These are phyloP conservation scores for Acipenser oxyrinchus DNA, from an alignment of 2,797 vertebrate genomes.

Conservation along the genomic window DNA sequence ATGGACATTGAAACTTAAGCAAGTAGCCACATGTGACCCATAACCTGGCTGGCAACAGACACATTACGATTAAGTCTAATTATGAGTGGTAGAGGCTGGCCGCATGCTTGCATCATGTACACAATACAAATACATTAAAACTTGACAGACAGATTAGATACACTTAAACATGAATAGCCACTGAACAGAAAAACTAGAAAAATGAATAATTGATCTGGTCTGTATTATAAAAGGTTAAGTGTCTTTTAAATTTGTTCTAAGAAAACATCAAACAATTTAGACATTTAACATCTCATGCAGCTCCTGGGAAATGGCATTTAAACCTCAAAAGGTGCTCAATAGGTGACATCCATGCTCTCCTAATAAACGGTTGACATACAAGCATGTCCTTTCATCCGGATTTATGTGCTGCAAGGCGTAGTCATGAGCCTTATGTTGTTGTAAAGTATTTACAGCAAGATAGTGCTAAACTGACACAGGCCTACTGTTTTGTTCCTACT, in stretches of 20 bases:
- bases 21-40: too few relatives aligned
- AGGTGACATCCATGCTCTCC: slow-evolving; percentile 2
- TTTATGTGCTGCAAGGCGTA: neutral
- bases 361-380: neutral
- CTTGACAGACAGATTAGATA: slow-evolving; percentile 11
- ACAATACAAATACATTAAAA: too few relatives aligned
- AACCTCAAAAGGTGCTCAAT: slow-evolving; percentile 10
- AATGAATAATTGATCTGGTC: slow-evolving; percentile 27
- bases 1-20: too few relatives aligned
- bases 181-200: slow-evolving; percentile 13
- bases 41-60: too few relatives aligned
- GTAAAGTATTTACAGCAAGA: slow-evolving; percentile 19
- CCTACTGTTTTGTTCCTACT: neutral
- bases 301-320: slow-evolving; percentile 1
- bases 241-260: slow-evolving; percentile 3
- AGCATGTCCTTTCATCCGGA: slow-evolving; percentile 2
- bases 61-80: too few relatives aligned
- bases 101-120: too few relatives aligned
- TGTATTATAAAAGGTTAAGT: slow-evolving; percentile 7
- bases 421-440: slow-evolving; percentile 1
- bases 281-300: neutral
- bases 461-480: slow-evolving; percentile 1
- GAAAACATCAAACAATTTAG: neutral
- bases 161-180: slow-evolving; percentile 24
- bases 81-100: too few relatives aligned